Evolutionary conservation across 2,888 invertebrate genomes (phyloP).

Genomic region (Drosophila heteroneura): DNA sequence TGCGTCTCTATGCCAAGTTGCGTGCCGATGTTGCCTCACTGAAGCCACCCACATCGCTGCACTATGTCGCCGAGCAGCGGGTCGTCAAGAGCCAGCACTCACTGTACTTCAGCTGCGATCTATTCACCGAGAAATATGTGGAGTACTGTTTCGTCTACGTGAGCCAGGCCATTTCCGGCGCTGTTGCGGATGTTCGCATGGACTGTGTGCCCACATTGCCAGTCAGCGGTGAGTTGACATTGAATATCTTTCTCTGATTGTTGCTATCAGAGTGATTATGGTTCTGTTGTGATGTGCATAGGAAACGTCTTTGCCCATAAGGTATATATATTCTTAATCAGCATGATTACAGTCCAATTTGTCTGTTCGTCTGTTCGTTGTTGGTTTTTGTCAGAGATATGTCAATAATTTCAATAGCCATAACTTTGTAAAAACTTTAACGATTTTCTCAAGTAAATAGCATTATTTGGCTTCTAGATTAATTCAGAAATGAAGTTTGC

Average conservation of each 20-base stretch:
- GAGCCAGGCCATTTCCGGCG: conserved; percentile 93
- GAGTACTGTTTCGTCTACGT: conserved; percentile 96
- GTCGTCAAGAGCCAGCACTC: conserved; percentile 91
- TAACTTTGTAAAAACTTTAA: background rate
- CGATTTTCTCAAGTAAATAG: background rate
- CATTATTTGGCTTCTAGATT: no score
- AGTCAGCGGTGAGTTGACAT: conserved; percentile 88
- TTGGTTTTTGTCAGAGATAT: background rate
- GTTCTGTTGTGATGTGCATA: background rate
- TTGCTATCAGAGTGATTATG: background rate
- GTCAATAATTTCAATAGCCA: background rate
- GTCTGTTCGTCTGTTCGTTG: background rate
- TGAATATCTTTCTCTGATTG: background rate
- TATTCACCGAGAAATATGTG: conserved; percentile 93
- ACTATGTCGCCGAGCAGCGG: conserved; percentile 89
- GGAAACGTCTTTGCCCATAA: background rate
- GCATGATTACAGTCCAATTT: background rate
- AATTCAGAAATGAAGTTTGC: no score
- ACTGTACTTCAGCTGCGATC: conserved; percentile 91
- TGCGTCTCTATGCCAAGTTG: conserved; percentile 92
- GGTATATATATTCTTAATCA: background rate
- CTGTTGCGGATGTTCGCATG: conserved; percentile 93
- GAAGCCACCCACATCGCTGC: conserved; percentile 88
- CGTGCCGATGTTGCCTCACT: conserved; percentile 89
- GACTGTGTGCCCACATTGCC: conserved; percentile 94